Percentiles rank a stretch among this genome's conserved stretches.
Conservation (phyloP, 2,797 vertebrate species). For the Discoglossus pictus region DNA sequence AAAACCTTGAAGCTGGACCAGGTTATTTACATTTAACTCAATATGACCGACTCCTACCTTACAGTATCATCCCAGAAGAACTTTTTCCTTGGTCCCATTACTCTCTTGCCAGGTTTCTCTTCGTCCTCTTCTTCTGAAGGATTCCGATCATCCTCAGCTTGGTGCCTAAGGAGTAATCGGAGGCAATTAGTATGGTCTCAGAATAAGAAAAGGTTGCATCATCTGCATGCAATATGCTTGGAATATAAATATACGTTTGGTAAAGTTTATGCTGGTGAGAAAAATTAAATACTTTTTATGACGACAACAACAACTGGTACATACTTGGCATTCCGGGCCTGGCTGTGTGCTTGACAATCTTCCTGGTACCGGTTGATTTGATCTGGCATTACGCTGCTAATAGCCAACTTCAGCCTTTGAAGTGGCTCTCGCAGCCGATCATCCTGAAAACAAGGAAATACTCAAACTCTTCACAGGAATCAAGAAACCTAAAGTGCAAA, state of each 20-base stretch:
- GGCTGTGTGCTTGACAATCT: constrained; percentile 85
- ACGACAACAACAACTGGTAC: constrained; percentile 52
- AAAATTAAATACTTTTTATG: background rate
- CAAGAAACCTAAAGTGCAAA: no score
- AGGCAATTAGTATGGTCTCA: no score
- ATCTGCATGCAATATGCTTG: no score
- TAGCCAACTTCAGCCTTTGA: constrained; percentile 92
- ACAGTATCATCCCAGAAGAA: constrained; percentile 95
- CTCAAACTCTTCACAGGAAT: no score
- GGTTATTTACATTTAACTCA: no score
- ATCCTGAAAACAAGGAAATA: constrained; percentile 72
- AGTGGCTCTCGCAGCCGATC: constrained; percentile 89
- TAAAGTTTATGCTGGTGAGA: no score
- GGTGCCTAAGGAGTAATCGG: no score
- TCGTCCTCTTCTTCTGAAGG: constrained; percentile 95
- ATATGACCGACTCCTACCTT: no score
- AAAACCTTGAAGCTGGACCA: no score
- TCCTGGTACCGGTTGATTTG: constrained; percentile 95
- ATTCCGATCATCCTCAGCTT: constrained; percentile 90
- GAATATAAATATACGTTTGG: no score
- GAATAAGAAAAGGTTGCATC: no score
- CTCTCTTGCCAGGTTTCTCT: constrained; percentile 92
- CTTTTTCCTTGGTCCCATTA: constrained; percentile 94
- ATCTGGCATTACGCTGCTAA: constrained; percentile 93
- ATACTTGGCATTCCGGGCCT: constrained; percentile 90